phyloP scores from a whole-genome alignment of 2,888 invertebrate species.

The Pedicia rivosa region DNA sequence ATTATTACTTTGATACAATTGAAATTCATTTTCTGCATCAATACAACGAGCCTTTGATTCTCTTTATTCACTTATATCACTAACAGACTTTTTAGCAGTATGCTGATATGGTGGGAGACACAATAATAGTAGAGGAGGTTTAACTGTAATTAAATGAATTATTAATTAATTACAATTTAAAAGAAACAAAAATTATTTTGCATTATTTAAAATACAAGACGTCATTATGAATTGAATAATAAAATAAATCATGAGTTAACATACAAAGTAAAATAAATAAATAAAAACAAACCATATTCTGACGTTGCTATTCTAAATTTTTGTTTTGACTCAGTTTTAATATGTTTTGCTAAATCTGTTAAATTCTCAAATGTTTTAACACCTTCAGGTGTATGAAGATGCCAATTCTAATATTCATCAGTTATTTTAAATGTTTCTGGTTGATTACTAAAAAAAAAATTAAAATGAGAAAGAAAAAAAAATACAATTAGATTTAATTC shows the following conservation, averaged over 20 bases:
- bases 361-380: constrained; percentile 20
- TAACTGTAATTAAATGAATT: constrained; percentile 16
- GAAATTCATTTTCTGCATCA: constrained; percentile 25
- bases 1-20: constrained; percentile 25
- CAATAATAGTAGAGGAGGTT: constrained; percentile 24
- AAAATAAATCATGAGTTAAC: too few relatives aligned
- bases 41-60: constrained; percentile 26
- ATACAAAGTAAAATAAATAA: too few relatives aligned
- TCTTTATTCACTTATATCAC: constrained; percentile 24
- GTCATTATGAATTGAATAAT: too few relatives aligned
- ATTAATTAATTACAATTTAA: constrained; percentile 6
- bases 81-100: constrained; percentile 26
- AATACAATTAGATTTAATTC: not conserved
- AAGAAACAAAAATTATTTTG: not conserved
- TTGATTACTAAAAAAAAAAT: constrained; percentile 35
- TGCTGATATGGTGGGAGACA: constrained; percentile 27
- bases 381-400: constrained; percentile 19
- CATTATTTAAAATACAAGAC: too few relatives aligned
- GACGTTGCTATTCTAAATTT: constrained; percentile 57
- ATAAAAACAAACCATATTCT: constrained; percentile 54
- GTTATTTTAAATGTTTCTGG: constrained; percentile 51
- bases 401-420: constrained; percentile 20
- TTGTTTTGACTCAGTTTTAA: constrained; percentile 20
- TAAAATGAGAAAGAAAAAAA: too few relatives aligned
- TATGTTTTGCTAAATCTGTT: constrained; percentile 22